Conservation (phyloP, 2,888 invertebrate species). For the Harpalus rubripes region DNA sequence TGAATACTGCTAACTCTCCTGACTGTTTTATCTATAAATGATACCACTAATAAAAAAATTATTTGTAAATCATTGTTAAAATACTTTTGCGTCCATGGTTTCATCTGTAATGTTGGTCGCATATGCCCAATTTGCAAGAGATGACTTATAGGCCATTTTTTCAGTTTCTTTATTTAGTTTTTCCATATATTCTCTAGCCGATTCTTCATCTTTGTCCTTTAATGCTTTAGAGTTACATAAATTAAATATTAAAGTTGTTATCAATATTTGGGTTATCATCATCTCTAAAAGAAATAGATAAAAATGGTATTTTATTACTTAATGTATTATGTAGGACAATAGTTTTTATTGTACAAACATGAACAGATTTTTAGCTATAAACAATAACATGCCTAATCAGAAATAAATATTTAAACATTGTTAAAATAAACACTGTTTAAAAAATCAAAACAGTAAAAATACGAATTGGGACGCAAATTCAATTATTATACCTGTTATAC, state of each 20-base stretch:
- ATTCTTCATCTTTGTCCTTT: conserved; percentile 79
- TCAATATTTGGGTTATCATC: conserved; percentile 38
- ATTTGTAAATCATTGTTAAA: no score
- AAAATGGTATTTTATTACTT: conserved; percentile 13
- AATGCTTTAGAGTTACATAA: not conserved
- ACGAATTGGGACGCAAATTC: no score
- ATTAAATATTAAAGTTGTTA: conserved; percentile 43
- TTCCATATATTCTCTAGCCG: conserved; percentile 82
- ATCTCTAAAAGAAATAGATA: conserved; percentile 26
- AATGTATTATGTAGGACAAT: no score
- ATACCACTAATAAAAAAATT: not conserved
- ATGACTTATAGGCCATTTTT: conserved; percentile 80
- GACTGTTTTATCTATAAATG: conserved; percentile 72
- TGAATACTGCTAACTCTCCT: conserved; percentile 78
- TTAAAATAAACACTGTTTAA: no score
- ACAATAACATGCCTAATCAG: no score
- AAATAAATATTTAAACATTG: no score
- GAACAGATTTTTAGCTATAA: no score
- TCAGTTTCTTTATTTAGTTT: conserved; percentile 82
- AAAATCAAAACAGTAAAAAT: no score
- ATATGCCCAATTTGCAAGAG: conserved; percentile 86
- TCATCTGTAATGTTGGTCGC: conserved; percentile 87
- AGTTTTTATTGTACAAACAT: no score
- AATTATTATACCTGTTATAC: no score
- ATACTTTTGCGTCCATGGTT: conserved; percentile 81